Percentiles rank a stretch among this genome's conserved stretches.
Conservation (phyloP, 2,113 vertebrate species). For the Chionodraco myersi region DNA sequence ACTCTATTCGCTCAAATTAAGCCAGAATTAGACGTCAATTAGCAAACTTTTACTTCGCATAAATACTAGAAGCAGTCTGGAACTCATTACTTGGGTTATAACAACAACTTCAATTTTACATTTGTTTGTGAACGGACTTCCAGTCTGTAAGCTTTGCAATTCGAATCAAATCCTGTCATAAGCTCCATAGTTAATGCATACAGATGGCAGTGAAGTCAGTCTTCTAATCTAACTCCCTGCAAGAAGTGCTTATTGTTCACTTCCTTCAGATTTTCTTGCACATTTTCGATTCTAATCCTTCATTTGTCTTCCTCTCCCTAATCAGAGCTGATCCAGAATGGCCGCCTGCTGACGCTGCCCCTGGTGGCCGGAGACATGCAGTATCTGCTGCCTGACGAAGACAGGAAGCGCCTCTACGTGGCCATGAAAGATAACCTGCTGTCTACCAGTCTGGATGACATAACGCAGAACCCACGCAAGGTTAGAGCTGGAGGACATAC, state of each 20-base stretch:
- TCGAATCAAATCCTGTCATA: background rate
- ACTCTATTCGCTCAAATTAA: background rate
- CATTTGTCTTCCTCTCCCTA: background rate
- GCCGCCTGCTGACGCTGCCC: constrained; percentile 81
- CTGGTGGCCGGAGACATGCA: constrained; percentile 81
- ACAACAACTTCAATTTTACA: too few species aligned
- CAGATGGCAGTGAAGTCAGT: background rate
- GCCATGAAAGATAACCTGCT: constrained; percentile 86
- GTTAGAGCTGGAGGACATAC: constrained; percentile 61
- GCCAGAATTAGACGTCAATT: background rate
- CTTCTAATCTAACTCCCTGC: background rate
- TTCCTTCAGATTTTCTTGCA: background rate
- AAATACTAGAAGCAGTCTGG: background rate
- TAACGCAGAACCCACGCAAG: constrained; percentile 83
- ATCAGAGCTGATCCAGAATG: constrained; percentile 83
- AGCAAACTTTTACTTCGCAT: background rate
- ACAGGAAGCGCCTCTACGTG: constrained; percentile 81
- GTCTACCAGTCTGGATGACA: constrained; percentile 84
- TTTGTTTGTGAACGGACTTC: background rate
- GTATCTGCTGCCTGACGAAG: constrained; percentile 83
- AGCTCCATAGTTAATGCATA: background rate
- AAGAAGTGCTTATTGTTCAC: background rate
- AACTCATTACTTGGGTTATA: too few species aligned
- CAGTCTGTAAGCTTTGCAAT: background rate
- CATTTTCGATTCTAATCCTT: background rate